phyloP scores from a whole-genome alignment of 2,797 vertebrate genomes.

The Syngnathus rostellatus region DNA sequence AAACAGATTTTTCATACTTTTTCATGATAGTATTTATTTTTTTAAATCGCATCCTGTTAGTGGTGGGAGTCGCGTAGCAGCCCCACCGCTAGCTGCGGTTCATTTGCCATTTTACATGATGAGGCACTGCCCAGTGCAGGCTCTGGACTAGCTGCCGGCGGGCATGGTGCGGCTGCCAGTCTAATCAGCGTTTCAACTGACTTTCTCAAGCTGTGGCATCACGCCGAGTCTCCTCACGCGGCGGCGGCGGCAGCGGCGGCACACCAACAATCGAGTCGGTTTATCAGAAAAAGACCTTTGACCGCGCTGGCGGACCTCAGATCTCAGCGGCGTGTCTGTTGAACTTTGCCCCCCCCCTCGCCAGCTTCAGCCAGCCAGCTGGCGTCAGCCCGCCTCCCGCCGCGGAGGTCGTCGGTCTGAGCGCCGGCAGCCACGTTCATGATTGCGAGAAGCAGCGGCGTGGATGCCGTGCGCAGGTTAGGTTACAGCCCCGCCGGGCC shows the following conservation, averaged over 20 bases:
- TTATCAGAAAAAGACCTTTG: slow-evolving; percentile 52
- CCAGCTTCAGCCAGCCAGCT: slow-evolving; percentile 11
- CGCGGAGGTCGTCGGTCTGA: slow-evolving; percentile 23
- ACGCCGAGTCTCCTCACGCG: slow-evolving; percentile 28
- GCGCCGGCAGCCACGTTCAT: slow-evolving; percentile 30
- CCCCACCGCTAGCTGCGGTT: neutral
- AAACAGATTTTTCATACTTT: neutral
- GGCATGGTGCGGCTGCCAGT: slow-evolving; percentile 15
- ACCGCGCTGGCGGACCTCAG: slow-evolving; percentile 39
- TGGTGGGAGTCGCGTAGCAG: too few relatives aligned
- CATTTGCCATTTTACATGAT: slow-evolving; percentile 52
- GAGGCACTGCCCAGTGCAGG: slow-evolving; percentile 47
- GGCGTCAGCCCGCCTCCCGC: neutral
- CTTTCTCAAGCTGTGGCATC: slow-evolving; percentile 30
- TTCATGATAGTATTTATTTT: neutral
- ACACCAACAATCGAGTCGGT: slow-evolving; percentile 41
- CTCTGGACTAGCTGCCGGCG: slow-evolving; percentile 42
- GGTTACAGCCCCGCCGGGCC: slow-evolving; percentile 36
- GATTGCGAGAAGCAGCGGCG: slow-evolving; percentile 36
- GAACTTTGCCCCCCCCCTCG: slow-evolving; percentile 38
- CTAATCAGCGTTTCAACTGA: slow-evolving; percentile 25
- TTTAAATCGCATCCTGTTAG: too few relatives aligned
- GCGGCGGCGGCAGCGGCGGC: slow-evolving; percentile 16
- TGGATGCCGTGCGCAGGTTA: slow-evolving; percentile 32
- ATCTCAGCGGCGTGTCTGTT: slow-evolving; percentile 41